These are phyloP conservation scores for Microplitis mediator DNA, from an alignment of 1,140 invertebrate species.

Conservation along the genomic window DNA sequence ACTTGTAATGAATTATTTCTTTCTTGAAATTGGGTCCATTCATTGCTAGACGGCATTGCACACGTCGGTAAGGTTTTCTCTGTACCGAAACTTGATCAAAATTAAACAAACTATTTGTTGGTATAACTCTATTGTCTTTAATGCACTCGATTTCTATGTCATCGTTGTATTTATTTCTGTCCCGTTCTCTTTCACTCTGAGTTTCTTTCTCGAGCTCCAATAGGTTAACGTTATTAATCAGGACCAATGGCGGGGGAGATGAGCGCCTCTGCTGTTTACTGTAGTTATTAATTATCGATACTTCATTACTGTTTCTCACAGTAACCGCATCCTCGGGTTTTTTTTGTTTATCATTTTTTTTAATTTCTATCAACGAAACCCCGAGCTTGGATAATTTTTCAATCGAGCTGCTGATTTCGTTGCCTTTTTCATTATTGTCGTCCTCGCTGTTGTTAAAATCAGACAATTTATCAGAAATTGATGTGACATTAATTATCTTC, in stretches of 20 bases:
- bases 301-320: too few relatives aligned
- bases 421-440: too few relatives aligned
- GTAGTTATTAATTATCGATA: too few relatives aligned
- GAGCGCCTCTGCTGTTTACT: background rate
- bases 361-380: too few relatives aligned
- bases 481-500: constrained; percentile 37
- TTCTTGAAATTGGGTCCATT: constrained; percentile 37
- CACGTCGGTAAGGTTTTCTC: background rate
- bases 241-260: background rate
- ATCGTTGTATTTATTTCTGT: background rate
- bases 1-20: constrained; percentile 42
- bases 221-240: too few relatives aligned
- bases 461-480: constrained; percentile 13
- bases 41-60: constrained; percentile 29
- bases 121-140: background rate
- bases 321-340: too few relatives aligned
- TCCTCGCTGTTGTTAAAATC: too few relatives aligned
- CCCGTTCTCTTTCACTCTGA: background rate
- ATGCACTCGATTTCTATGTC: too few relatives aligned
- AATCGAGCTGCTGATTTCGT: too few relatives aligned
- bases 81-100: background rate
- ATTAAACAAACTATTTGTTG: background rate
- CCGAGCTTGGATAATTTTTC: too few relatives aligned
- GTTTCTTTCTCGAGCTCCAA: too few relatives aligned
- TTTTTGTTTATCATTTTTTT: too few relatives aligned